Base-by-base conservation (phyloP, 2,113 vertebrate species). In the Gadus chalcogrammus region DNA sequence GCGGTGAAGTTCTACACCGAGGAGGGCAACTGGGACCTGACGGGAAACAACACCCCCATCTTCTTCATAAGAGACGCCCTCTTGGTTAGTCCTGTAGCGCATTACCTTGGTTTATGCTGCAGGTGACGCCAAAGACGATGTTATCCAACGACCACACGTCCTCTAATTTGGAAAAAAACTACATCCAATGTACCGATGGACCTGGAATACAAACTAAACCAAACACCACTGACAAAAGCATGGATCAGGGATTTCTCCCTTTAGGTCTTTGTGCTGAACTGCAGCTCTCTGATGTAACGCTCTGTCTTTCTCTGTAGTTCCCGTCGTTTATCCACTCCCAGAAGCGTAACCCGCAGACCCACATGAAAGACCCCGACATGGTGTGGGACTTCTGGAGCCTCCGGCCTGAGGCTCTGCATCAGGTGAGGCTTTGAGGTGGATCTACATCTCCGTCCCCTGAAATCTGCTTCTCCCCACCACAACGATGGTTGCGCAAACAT, bases 11-110 rank as follows among this genome's bases (percentile, higher is more conserved):
- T 99, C 83, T 98, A 99, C 84, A 94, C 96, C 0, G 97, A 99
- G 8, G 96, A 99, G 1, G 97, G 97, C 2, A 99, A 96, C 69
- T 99, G 97, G 97, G 97, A 99, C 83, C 91, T 99, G n/a, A 95
- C 95, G 1, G 97, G 97, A 67, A 98, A 98, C 80, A 99, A 98
- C 82, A 98, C 95, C 3, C 97, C 97, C 1, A 94, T 99, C 82
- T 99, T 99, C 89, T 99, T 99, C 76, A 93, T 99, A 88, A 91
- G 94, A 70, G 97, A 98, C 60, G 86, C 97, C 5, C 27, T 99
- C 0, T 59, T 99, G 96, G 97, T 90, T 67, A 81, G 79, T 69
- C 11, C 5, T 6, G 5, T 3, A 6, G 31, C 31, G 31, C 31
- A 31, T 31, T 31, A 31, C 31, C 31, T 18, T 42, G 61, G n/a